A percentile compares a stretch with the other conserved stretches of the same genome.
These are phyloP conservation scores for Stenodera caucasica DNA, from an alignment of 2,888 invertebrate genomes.

Conservation along the genomic window DNA sequence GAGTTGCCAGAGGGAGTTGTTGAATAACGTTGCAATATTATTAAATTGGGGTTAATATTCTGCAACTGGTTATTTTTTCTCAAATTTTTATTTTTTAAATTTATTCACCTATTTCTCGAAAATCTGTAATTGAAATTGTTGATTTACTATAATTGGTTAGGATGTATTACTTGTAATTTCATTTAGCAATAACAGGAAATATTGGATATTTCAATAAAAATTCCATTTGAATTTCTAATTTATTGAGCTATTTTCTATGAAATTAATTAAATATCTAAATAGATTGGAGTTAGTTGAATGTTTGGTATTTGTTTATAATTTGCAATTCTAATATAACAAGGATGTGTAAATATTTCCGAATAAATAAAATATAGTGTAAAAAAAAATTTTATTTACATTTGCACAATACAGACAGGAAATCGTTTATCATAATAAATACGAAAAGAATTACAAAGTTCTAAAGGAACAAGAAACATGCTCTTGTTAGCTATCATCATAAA, in stretches of 20 bases:
- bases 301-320: constrained; percentile 8
- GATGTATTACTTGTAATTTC: no score
- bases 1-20: constrained; percentile 37
- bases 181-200: no score
- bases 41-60: constrained; percentile 6
- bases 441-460: constrained; percentile 39
- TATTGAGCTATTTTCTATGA: no score
- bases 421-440: constrained; percentile 36
- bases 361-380: constrained; percentile 9
- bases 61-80: not conserved
- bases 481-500: constrained; percentile 47
- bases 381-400: constrained; percentile 22
- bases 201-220: no score
- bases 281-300: no score
- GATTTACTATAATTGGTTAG: not conserved
- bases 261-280: no score
- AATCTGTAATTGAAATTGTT: not conserved
- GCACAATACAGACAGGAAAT: constrained; percentile 27
- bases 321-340: constrained; percentile 25
- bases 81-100: no score
- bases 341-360: not conserved
- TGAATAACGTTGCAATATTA: constrained; percentile 11
- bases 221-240: no score
- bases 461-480: constrained; percentile 43
- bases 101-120: not conserved